Evolutionary conservation across 2,797 vertebrate genomes (phyloP).

Genomic region (Pseudochromis fuscus): DNA sequence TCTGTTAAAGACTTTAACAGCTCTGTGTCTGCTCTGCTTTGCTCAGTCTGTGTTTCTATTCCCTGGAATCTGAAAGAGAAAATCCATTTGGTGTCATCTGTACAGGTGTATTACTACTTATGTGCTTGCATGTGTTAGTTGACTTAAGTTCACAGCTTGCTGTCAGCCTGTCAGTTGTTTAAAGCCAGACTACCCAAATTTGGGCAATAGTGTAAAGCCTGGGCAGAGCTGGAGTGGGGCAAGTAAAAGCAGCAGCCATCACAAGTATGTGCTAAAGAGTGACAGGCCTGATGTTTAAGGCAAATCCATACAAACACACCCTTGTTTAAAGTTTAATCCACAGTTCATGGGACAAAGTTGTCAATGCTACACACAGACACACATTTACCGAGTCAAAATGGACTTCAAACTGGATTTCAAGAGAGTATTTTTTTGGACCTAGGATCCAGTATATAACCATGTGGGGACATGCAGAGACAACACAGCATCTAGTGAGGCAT

Average conservation of each 20-base stretch:
- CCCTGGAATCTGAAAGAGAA: slow-evolving; percentile 47
- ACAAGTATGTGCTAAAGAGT: slow-evolving; percentile 5
- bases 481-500: background rate
- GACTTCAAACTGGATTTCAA: too few relatives aligned
- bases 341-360: slow-evolving; percentile 9
- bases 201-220: slow-evolving; percentile 19
- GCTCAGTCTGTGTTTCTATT: slow-evolving; percentile 46
- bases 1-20: slow-evolving; percentile 73
- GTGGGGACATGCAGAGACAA: background rate
- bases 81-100: slow-evolving; percentile 34
- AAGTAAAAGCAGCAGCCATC: background rate
- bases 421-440: too few relatives aligned
- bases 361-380: background rate
- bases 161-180: slow-evolving; percentile 14
- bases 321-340: slow-evolving; percentile 21
- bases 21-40: slow-evolving; percentile 43
- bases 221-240: background rate
- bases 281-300: slow-evolving; percentile 11
- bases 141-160: slow-evolving; percentile 21
- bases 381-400: too few relatives aligned
- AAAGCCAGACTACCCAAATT: slow-evolving; percentile 34
- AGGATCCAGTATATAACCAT: too few relatives aligned
- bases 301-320: background rate
- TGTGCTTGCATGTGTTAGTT: slow-evolving; percentile 6
- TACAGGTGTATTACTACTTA: slow-evolving; percentile 41